Evolutionary conservation across 2,797 vertebrate species (phyloP).

Genomic region (Cyclura pinguis): DNA sequence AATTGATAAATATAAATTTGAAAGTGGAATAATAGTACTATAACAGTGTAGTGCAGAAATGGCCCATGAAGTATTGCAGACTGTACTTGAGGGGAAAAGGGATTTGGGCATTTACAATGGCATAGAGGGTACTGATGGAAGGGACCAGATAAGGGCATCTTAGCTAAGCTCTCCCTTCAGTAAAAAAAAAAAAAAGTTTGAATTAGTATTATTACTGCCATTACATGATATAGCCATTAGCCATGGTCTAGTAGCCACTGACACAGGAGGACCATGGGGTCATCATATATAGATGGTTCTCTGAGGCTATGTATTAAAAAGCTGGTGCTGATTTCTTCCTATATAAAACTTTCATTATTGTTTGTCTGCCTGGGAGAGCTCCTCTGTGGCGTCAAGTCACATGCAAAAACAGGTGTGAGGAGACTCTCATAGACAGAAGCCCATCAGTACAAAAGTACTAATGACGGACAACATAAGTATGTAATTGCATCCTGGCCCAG

Average conservation of each 20-base stretch:
- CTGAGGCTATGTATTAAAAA: not conserved
- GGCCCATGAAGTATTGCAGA: not conserved
- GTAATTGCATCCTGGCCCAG: not conserved
- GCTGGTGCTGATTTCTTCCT: not conserved
- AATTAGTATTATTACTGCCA: not conserved
- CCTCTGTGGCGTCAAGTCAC: not conserved
- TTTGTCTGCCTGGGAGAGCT: not conserved
- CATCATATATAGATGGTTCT: not conserved
- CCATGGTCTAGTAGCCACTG: not conserved
- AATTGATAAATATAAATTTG: too few relatives aligned
- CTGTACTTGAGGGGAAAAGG: not conserved
- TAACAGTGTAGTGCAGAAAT: too few relatives aligned
- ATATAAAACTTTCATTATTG: not conserved
- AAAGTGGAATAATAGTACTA: too few relatives aligned
- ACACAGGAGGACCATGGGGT: not conserved
- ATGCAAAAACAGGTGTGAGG: not conserved
- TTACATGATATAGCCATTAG: not conserved
- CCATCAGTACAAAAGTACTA: not conserved
- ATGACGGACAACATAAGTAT: fast-evolving
- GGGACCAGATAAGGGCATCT: not conserved
- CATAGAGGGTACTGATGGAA: not conserved
- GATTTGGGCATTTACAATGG: not conserved
- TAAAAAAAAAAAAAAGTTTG: too few relatives aligned
- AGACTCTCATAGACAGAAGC: not conserved
- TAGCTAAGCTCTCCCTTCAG: not conserved